Conservation (phyloP, 2,888 invertebrate species). For the Hyposoter dolosus region DNA sequence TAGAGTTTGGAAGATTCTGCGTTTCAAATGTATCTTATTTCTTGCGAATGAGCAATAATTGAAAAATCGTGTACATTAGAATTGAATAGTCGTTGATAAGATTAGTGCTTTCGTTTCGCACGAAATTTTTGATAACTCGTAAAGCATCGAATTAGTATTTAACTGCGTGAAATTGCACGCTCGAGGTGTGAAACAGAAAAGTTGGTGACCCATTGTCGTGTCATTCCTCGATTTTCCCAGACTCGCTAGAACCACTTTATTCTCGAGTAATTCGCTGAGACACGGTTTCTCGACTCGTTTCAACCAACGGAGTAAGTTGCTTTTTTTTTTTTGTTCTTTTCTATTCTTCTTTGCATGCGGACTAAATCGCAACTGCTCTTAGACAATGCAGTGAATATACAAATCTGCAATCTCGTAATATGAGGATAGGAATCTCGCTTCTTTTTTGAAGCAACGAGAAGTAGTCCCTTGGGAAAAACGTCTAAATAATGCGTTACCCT, state of each 20-base stretch:
- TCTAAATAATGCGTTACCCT: slow-evolving; percentile 57
- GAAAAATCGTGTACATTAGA: slow-evolving; percentile 7
- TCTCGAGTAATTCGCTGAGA: slow-evolving; percentile 35
- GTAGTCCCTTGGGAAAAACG: slow-evolving; percentile 43
- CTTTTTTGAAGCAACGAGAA: slow-evolving; percentile 49
- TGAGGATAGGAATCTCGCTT: slow-evolving; percentile 55
- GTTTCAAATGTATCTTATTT: not conserved
- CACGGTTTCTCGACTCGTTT: slow-evolving; percentile 54
- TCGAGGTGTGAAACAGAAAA: slow-evolving; percentile 60
- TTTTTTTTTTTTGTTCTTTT: slow-evolving; percentile 42
- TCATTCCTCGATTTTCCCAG: slow-evolving; percentile 59
- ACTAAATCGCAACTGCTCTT: slow-evolving; percentile 38
- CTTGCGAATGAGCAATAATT: not conserved
- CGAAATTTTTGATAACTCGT: slow-evolving; percentile 45
- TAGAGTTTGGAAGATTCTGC: too few species aligned
- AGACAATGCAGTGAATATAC: slow-evolving; percentile 64
- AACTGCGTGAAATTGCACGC: slow-evolving; percentile 3
- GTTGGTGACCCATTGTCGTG: slow-evolving; percentile 59
- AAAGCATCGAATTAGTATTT: slow-evolving; percentile 11
- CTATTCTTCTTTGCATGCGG: slow-evolving; percentile 32
- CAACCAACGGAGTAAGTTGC: slow-evolving; percentile 47
- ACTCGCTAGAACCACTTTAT: slow-evolving; percentile 55
- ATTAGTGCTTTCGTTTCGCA: slow-evolving; percentile 16
- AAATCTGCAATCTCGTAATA: slow-evolving; percentile 47
- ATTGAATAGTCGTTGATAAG: slow-evolving; percentile 35